Evolutionary conservation across 53 echinoderm and acorn worm genomes (phyloP).

Genomic region (Crossaster papposus): DNA sequence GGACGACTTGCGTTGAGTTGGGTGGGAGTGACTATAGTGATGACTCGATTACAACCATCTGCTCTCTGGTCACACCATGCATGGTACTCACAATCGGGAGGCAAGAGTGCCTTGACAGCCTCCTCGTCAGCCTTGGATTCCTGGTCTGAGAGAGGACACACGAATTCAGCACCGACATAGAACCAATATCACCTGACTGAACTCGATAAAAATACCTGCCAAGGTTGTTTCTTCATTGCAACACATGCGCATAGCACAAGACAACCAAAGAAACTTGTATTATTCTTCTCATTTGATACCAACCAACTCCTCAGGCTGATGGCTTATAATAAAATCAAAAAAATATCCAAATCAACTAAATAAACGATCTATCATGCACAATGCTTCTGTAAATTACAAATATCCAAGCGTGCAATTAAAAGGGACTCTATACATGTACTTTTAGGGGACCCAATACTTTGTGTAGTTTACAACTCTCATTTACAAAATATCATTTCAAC

Average conservation of each 20-base stretch:
- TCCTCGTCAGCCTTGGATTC: neutral
- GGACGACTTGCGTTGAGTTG: no score
- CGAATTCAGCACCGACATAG: neutral
- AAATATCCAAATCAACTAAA: neutral
- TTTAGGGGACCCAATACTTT: no score
- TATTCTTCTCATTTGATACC: no score
- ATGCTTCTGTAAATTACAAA: neutral
- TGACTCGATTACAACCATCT: neutral
- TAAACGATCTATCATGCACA: neutral
- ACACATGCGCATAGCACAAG: no score
- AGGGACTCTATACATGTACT: no score
- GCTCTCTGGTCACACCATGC: constrained; percentile 27
- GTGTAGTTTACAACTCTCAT: no score
- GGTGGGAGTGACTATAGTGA: no score
- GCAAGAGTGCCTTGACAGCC: constrained; percentile 15
- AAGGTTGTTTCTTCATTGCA: neutral
- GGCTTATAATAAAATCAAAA: no score
- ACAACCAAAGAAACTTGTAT: no score
- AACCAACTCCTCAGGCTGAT: no score
- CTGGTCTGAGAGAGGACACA: constrained; percentile 30
- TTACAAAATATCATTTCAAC: no score
- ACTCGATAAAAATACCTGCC: neutral
- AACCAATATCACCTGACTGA: neutral
- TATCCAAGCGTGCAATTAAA: neutral
- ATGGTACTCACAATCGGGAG: constrained; percentile 57